Conservation (phyloP, 1,140 invertebrate species). For the Plectrocnemia conspersa region DNA sequence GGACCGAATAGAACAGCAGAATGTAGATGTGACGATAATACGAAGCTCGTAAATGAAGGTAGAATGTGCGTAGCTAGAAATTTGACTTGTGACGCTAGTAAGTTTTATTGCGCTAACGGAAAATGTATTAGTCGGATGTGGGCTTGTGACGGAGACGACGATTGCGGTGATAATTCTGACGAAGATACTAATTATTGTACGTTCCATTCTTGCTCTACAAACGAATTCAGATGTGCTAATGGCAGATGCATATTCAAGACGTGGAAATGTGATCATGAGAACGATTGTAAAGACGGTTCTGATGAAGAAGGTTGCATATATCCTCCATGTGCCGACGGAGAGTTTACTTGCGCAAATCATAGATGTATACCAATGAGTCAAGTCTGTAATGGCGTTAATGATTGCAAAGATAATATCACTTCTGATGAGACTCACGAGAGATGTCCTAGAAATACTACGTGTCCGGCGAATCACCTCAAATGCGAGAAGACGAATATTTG, state of each 20-base stretch:
- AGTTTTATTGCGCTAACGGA: constrained; percentile 91
- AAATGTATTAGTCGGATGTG: constrained; percentile 94
- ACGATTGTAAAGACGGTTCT: constrained; percentile 90
- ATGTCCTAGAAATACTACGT: constrained; percentile 82
- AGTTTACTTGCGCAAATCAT: constrained; percentile 90
- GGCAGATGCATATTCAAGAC: constrained; percentile 92
- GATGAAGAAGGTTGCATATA: constrained; percentile 91
- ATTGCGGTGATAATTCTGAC: constrained; percentile 92
- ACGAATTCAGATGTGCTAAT: constrained; percentile 92
- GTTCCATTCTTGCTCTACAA: constrained; percentile 86
- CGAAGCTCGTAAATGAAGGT: constrained; percentile 86
- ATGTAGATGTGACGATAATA: constrained; percentile 81
- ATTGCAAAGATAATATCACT: constrained; percentile 89
- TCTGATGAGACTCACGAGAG: constrained; percentile 85
- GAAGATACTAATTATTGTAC: constrained; percentile 91
- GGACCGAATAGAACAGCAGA: constrained; percentile 76
- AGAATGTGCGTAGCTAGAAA: constrained; percentile 87
- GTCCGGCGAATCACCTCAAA: constrained; percentile 80
- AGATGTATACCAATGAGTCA: constrained; percentile 82
- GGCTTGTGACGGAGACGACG: constrained; percentile 94
- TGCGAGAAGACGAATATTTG: constrained; percentile 93
- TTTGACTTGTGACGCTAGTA: constrained; percentile 79
- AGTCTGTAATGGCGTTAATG: constrained; percentile 90
- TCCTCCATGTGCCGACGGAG: constrained; percentile 82
- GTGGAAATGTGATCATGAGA: constrained; percentile 92